Evolutionary conservation across 1,140 invertebrate species (phyloP).

Genomic region (Lamellibrachia luymesi): DNA sequence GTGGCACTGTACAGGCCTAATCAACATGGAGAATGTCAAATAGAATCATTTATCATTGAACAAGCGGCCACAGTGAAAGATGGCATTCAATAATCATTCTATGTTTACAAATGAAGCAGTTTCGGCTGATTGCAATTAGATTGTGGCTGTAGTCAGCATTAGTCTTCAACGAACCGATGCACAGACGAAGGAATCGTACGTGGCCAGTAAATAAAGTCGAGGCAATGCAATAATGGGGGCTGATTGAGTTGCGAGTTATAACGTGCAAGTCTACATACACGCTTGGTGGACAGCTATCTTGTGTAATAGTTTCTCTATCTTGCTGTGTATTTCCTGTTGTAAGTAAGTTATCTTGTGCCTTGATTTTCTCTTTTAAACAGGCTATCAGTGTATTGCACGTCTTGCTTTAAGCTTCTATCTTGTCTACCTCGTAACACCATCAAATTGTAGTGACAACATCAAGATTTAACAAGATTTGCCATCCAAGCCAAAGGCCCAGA

Average conservation of each 20-base stretch:
- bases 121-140: not conserved
- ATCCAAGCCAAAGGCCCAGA: too few relatives aligned
- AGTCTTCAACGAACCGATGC: not conserved
- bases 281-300: not conserved
- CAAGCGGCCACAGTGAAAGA: not conserved
- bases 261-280: not conserved
- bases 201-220: not conserved
- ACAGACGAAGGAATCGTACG: not conserved
- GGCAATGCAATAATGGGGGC: not conserved
- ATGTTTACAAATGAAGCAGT: not conserved
- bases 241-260: not conserved
- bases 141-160: not conserved
- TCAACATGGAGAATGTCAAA: not conserved
- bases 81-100: not conserved
- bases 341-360: too few relatives aligned
- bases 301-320: not conserved
- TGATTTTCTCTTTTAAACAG: not conserved
- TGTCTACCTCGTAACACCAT: too few relatives aligned
- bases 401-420: too few relatives aligned
- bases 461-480: too few relatives aligned
- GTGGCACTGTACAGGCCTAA: not conserved
- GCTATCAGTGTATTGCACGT: too few relatives aligned
- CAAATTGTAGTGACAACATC: too few relatives aligned
- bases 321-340: not conserved
- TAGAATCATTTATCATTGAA: slow-evolving; percentile 1